Evolutionary conservation across 1,140 invertebrate species (phyloP).

Genomic region (Drosophila ohnishii): DNA sequence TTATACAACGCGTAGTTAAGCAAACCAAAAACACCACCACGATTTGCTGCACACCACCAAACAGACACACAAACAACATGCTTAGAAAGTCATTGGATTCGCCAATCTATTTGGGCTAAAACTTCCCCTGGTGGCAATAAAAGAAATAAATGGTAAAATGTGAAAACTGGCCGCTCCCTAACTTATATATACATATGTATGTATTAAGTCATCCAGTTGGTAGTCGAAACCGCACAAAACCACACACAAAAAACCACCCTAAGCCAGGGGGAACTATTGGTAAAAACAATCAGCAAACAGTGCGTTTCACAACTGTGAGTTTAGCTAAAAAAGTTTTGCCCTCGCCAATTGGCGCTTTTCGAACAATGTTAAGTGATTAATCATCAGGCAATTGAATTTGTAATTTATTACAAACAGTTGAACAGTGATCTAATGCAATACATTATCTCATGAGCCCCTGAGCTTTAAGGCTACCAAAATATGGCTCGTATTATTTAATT

Average conservation of each 20-base stretch:
- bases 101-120: slow-evolving; percentile 51
- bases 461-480: not conserved
- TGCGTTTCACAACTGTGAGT: slow-evolving; percentile 41
- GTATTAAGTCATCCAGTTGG: slow-evolving; percentile 49
- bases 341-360: slow-evolving; percentile 20
- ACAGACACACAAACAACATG: slow-evolving; percentile 1
- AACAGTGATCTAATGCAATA: slow-evolving; percentile 35
- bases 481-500: not conserved
- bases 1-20: slow-evolving; percentile 19
- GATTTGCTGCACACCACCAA: slow-evolving; percentile 1
- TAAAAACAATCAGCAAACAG: slow-evolving; percentile 45
- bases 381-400: slow-evolving; percentile 35
- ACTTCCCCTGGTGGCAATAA: slow-evolving; percentile 45
- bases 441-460: slow-evolving; percentile 12
- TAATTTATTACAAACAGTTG: slow-evolving; percentile 33
- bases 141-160: slow-evolving; percentile 46
- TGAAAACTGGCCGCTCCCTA: slow-evolving; percentile 49
- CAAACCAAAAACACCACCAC: slow-evolving; percentile 20
- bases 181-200: slow-evolving; percentile 29
- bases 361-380: slow-evolving; percentile 27
- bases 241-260: slow-evolving; percentile 43
- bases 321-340: slow-evolving; percentile 32
- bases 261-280: slow-evolving; percentile 32
- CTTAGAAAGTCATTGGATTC: slow-evolving; percentile 42
- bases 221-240: slow-evolving; percentile 35